Evolutionary conservation across 2,113 vertebrate genomes (phyloP), one percentile per base, ranked within the genome.

Genomic region (Procavia capensis): DNA sequence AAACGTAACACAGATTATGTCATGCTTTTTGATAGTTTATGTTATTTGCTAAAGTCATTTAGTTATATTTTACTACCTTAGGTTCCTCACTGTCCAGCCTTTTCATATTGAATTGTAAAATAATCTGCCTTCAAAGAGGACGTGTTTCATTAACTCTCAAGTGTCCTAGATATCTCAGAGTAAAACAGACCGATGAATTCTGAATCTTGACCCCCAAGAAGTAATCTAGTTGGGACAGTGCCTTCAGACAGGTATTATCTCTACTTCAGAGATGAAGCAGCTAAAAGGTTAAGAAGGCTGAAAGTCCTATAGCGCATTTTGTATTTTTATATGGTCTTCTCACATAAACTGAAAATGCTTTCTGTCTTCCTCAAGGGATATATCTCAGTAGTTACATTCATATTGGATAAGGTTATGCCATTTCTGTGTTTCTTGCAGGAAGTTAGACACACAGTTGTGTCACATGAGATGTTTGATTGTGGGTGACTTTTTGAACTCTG

Each of bases 401-500:
- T 89, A 14, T 91, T 70, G 54, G 36, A 2, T 83, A 43, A 91
- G 17, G 50, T 92, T 87, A 82, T 80, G 31, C 94, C 7, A 41
- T 85, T 47, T 93, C 27, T 57, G 9, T 17, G n/a, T 57, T 8
- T 79, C 63, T 85, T 57, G 13, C 27, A 84, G 91, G 47, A 95
- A 93, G 31, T 88, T 76, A 64, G 63, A 83, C 70, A 45, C 50
- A 85, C 16, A 68, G 43, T 47, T 88, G 19, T 91, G 31, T 93
- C 17, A n/a, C 79, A 88, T n/a, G n/a, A 78, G 63, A 34, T 64
- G 9, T 93, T 68, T 91, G 74, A 80, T 47, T 41, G 8, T 84
- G 8, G 11, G 34, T 96, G 80, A 94, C 50, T 90, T 45, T 92
- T 85, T 95, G 85, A 93, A 88, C 92, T 75, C 39, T 87, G 11